These are phyloP conservation scores for Dusona sp. DNA, from an alignment of 2,888 invertebrate species.

Conservation along the genomic window DNA sequence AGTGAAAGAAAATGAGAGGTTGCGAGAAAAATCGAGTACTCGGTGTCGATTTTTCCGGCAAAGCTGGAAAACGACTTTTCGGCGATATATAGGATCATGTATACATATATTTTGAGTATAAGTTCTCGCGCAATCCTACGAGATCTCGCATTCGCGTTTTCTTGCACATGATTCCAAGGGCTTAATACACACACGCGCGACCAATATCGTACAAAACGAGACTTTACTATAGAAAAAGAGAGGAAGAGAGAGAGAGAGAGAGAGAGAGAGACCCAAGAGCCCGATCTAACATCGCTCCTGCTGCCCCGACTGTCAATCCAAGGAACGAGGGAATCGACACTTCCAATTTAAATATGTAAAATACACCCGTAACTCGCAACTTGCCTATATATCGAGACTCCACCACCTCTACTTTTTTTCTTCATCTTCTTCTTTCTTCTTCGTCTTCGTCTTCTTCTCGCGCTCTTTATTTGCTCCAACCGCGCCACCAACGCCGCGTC, in stretches of 20 bases:
- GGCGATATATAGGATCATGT: background rate
- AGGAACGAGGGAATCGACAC: conserved; percentile 79
- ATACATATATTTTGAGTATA: background rate
- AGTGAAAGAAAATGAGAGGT: conserved; percentile 10
- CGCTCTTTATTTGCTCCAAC: conserved; percentile 52
- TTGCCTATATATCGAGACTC: conserved; percentile 47
- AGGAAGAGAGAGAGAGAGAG: conserved; percentile 42
- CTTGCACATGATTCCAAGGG: conserved; percentile 41
- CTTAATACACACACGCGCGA: conserved; percentile 47
- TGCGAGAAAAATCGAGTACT: conserved; percentile 30
- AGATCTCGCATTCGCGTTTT: conserved; percentile 31
- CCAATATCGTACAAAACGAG: background rate
- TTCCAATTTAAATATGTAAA: conserved; percentile 82
- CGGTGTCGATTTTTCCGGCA: conserved; percentile 37
- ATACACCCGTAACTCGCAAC: conserved; percentile 76
- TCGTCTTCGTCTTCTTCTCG: conserved; percentile 32
- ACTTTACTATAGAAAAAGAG: background rate
- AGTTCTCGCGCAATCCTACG: conserved; percentile 16
- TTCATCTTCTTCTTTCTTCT: conserved; percentile 24
- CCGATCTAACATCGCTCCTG: conserved; percentile 38
- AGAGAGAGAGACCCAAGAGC: conserved; percentile 1
- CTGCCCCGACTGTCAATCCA: conserved; percentile 74
- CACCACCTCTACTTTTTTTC: conserved; percentile 41
- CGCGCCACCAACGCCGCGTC: conserved; percentile 34
- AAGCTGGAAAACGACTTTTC: conserved; percentile 61